Base-by-base conservation (phyloP, 2,888 invertebrate genomes). In the Oscheius myriophilus region DNA sequence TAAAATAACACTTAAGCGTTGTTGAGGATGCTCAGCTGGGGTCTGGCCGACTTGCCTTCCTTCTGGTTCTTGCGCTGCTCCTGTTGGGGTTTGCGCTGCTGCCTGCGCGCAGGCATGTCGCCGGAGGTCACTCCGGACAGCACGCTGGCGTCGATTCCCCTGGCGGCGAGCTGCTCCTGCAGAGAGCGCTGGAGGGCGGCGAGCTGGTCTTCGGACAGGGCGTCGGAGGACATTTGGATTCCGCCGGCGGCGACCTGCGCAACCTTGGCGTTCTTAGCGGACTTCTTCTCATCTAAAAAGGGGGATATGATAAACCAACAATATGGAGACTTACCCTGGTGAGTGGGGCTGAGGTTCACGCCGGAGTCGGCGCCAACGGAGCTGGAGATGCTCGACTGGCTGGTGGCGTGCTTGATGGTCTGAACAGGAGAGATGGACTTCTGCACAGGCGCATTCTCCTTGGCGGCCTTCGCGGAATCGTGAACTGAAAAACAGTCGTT, bases 361-460 rank as follows among this genome's bases (percentile, higher is more conserved):
- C 83, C 83, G 26, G 82, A 83, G 64, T 82, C 83, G 23, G 81
- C 82, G 49, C 81, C 82, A 25, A 82, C 78, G 4, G 81, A 81
- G 65, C 83, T 84, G 42, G 80, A 79, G 54, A 83, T 71, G 54
- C 79, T 79, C 14, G 81, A 80, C 54, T 83, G 83, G 62, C 83
- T 83, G 49, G 77, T 79, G 18, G 83, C 81, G 63, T 81, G 83
- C 59, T 82, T 83, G 62, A 80, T 81, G 14, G 72, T 71, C 23
- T 71, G 73, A 39, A 70, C 68, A 49, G 73, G 76, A 25, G 72
- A 73, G 23, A 54, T 53, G 2, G 61, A 23, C 46, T 68, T 68
- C 42, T 39, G 53, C 12, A 16, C 42, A 12, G 23, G 21, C 1
- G 58, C n/a, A 33, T 33, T 33, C 33, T 33, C 33, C 25, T 58